These are phyloP conservation scores for Cinclus cinclus DNA, from an alignment of 2,113 vertebrate genomes.

Conservation along the genomic window DNA sequence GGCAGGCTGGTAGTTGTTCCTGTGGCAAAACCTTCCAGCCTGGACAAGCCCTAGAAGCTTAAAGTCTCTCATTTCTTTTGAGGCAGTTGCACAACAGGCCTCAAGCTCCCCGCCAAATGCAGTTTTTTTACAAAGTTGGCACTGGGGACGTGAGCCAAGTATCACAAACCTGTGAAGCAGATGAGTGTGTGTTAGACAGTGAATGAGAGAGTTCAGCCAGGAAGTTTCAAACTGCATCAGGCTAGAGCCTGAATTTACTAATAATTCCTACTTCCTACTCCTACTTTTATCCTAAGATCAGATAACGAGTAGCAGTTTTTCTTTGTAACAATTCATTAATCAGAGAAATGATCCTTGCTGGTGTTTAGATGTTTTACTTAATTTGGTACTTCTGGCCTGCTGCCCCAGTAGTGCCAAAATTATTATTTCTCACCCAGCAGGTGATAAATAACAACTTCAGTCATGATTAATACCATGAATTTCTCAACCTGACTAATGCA, in stretches of 20 bases:
- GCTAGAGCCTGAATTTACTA: constrained; percentile 32
- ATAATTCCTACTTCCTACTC: constrained; percentile 44
- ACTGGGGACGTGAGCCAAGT: neutral
- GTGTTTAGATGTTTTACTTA: constrained; percentile 91
- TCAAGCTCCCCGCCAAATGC: neutral
- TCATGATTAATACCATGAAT: constrained; percentile 84
- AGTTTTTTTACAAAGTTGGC: neutral
- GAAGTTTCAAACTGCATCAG: constrained; percentile 29
- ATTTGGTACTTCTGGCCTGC: constrained; percentile 89
- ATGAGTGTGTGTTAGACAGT: neutral
- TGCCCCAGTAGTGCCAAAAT: constrained; percentile 88
- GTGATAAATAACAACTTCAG: constrained; percentile 89
- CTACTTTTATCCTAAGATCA: constrained; percentile 78
- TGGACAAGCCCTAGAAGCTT: neutral
- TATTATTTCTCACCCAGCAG: constrained; percentile 88
- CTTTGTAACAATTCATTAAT: constrained; percentile 87
- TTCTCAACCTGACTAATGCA: constrained; percentile 77
- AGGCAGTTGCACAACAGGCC: neutral
- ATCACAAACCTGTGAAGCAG: neutral
- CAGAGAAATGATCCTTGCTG: constrained; percentile 84
- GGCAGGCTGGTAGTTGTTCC: neutral
- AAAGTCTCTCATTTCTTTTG: neutral
- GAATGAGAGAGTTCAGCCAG: neutral
- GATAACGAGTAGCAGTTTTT: constrained; percentile 79
- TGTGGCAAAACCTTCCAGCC: constrained; percentile 23